A percentile compares a stretch with the other conserved stretches of the same genome.
These are phyloP conservation scores for Papio anubis DNA, from an alignment of 2,113 vertebrate genomes.

Conservation along the genomic window DNA sequence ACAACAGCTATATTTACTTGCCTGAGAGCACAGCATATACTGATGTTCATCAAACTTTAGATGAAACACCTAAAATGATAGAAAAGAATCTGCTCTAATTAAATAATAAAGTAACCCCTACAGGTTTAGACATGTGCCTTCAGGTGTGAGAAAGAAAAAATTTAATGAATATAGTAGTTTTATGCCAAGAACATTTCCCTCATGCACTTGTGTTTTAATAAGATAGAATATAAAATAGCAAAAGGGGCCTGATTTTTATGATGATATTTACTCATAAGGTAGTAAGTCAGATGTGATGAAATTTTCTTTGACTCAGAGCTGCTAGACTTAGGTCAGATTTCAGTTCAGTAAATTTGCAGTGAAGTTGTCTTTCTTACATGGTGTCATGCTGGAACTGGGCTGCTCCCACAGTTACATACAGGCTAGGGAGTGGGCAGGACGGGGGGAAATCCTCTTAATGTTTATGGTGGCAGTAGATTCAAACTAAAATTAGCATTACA, in stretches of 20 bases:
- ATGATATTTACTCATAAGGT: slow-evolving; percentile 68
- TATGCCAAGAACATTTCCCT: slow-evolving; percentile 62
- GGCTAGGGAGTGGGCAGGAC: neutral
- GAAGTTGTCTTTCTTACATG: neutral
- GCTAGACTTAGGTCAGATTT: neutral
- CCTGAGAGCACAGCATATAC: neutral
- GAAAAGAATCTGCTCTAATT: slow-evolving; percentile 46
- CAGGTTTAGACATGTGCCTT: slow-evolving; percentile 32
- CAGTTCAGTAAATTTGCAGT: slow-evolving; percentile 32
- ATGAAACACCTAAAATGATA: slow-evolving; percentile 57
- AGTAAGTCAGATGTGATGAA: slow-evolving; percentile 57
- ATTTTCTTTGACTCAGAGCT: slow-evolving; percentile 15
- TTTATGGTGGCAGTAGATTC: neutral
- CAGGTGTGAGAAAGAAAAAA: slow-evolving; percentile 9
- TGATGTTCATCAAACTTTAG: slow-evolving; percentile 11
- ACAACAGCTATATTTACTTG: slow-evolving; percentile 19
- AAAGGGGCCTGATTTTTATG: slow-evolving; percentile 17
- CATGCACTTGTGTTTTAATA: slow-evolving; percentile 66
- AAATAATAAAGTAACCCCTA: slow-evolving; percentile 52
- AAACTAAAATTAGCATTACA: neutral
- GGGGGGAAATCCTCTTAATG: neutral
- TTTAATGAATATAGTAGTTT: slow-evolving; percentile 45
- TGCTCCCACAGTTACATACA: neutral
- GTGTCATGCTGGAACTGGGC: neutral
- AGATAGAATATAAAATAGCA: slow-evolving; percentile 51